These are phyloP conservation scores for Priapulus caudatus DNA, from an alignment of 2,888 invertebrate species.

Conservation along the genomic window DNA sequence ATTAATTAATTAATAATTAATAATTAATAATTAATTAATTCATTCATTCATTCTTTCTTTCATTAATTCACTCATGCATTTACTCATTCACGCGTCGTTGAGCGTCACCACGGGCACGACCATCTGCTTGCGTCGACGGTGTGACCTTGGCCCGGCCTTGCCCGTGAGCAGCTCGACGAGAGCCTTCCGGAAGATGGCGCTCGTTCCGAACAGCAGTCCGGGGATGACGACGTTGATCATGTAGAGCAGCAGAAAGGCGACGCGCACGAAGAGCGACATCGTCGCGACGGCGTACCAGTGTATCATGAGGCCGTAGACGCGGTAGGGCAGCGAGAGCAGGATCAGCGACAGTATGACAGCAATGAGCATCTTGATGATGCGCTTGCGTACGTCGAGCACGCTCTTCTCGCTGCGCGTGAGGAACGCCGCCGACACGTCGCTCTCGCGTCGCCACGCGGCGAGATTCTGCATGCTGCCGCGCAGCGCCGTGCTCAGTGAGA, in stretches of 20 bases:
- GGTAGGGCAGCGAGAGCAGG: background rate
- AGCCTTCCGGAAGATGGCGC: background rate
- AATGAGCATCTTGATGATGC: background rate
- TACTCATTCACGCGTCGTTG: too few species aligned
- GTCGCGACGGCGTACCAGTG: background rate
- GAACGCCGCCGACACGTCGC: background rate
- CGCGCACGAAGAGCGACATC: background rate
- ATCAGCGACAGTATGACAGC: background rate
- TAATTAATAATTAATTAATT: too few species aligned
- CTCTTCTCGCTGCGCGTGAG: background rate
- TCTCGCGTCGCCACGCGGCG: background rate
- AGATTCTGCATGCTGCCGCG: background rate
- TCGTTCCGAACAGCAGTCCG: background rate
- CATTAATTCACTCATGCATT: too few species aligned
- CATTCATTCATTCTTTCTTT: too few species aligned
- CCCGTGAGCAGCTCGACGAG: background rate
- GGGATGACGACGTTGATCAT: background rate
- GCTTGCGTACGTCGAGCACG: background rate
- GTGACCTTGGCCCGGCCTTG: background rate
- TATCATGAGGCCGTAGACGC: background rate
- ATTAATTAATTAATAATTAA: too few species aligned
- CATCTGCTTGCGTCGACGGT: too few species aligned
- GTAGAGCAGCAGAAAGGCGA: background rate
- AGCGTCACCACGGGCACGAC: too few species aligned
- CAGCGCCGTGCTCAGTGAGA: background rate